These are phyloP conservation scores for Drosophila pullipes DNA, from an alignment of 2,888 invertebrate genomes.

Conservation along the genomic window DNA sequence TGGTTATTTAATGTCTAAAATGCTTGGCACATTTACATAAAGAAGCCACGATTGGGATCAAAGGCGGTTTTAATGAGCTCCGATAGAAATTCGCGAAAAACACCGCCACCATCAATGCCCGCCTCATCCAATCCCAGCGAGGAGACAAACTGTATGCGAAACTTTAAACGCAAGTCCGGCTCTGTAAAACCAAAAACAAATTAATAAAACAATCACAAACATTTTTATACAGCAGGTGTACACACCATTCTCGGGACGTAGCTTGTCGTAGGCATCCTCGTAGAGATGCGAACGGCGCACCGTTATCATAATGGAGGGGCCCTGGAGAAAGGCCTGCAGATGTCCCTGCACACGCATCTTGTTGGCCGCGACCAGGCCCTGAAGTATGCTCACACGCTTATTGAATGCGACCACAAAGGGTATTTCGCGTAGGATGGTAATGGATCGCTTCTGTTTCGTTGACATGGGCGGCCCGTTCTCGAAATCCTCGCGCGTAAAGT, in stretches of 20 bases:
- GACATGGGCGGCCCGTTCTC: slow-evolving; percentile 94
- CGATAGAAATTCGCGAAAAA: slow-evolving; percentile 97
- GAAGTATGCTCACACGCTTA: slow-evolving; percentile 94
- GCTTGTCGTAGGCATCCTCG: slow-evolving; percentile 98
- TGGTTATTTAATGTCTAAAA: neutral
- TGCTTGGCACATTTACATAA: slow-evolving; percentile 86
- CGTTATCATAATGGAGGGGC: slow-evolving; percentile 91
- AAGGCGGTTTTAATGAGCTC: slow-evolving; percentile 97
- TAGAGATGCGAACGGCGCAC: slow-evolving; percentile 97
- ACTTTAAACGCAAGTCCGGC: slow-evolving; percentile 93
- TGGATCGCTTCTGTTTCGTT: slow-evolving; percentile 93
- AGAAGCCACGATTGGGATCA: slow-evolving; percentile 98
- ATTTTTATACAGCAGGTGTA: neutral
- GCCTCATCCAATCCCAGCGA: slow-evolving; percentile 96
- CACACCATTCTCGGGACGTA: slow-evolving; percentile 94
- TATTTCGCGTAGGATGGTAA: slow-evolving; percentile 95
- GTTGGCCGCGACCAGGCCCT: slow-evolving; percentile 88
- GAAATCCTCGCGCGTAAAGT: slow-evolving; percentile 87
- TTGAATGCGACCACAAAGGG: slow-evolving; percentile 98
- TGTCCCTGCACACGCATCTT: slow-evolving; percentile 89
- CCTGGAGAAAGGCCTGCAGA: slow-evolving; percentile 90
- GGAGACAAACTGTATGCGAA: slow-evolving; percentile 96
- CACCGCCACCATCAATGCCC: slow-evolving; percentile 98
- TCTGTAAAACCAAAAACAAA: slow-evolving; percentile 86
- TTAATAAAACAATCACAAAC: neutral